Evolutionary conservation across 2,888 invertebrate species (phyloP).

Genomic region (Ypsolopha sequella): DNA sequence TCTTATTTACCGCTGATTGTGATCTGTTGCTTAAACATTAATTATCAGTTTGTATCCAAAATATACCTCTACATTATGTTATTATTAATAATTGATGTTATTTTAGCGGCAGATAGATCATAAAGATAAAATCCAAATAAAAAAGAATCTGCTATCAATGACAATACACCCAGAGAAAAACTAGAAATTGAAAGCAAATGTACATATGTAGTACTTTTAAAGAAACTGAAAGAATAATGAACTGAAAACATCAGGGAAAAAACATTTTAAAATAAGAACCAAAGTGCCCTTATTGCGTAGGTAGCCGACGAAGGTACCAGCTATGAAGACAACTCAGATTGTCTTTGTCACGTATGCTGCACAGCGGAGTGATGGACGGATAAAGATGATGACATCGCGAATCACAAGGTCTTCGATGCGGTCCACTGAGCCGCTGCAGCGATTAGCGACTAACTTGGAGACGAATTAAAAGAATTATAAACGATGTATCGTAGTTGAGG

Average conservation of each 20-base stretch:
- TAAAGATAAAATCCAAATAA: too few relatives aligned
- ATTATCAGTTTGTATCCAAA: too few relatives aligned
- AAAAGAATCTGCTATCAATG: too few relatives aligned
- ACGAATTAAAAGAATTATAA: background rate
- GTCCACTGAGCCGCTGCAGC: background rate
- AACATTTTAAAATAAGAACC: background rate
- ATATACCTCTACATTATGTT: too few relatives aligned
- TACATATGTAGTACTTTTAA: too few relatives aligned
- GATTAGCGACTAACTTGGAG: background rate
- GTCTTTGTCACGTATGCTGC: slow-evolving; percentile 3
- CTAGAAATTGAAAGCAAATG: too few relatives aligned
- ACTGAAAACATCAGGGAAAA: background rate
- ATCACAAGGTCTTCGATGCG: slow-evolving; percentile 1
- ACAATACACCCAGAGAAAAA: too few relatives aligned
- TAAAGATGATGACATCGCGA: slow-evolving; percentile 3
- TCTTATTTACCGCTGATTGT: too few relatives aligned
- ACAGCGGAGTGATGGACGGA: slow-evolving; percentile 4
- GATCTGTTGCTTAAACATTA: too few relatives aligned
- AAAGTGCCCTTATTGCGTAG: background rate
- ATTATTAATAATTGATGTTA: too few relatives aligned
- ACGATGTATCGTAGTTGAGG: background rate
- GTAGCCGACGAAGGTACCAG: background rate
- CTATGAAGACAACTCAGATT: background rate
- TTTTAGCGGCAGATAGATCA: too few relatives aligned
- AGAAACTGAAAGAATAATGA: too few relatives aligned